Evolutionary conservation across 2,888 invertebrate species (phyloP).

Genomic region (Copidosoma aretas): DNA sequence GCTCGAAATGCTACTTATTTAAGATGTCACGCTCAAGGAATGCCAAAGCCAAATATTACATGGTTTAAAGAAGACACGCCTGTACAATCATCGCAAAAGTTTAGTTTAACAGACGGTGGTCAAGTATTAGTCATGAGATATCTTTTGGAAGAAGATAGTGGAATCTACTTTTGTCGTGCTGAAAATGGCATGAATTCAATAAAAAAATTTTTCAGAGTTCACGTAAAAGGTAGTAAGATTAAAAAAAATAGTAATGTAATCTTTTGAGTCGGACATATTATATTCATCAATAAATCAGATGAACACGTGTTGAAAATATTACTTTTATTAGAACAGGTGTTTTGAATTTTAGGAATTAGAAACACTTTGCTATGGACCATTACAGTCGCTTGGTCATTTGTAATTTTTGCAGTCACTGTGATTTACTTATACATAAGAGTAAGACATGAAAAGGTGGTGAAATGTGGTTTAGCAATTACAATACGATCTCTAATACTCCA

Average conservation of each 20-base stretch:
- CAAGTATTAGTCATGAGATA: constrained; percentile 66
- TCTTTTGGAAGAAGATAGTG: constrained; percentile 68
- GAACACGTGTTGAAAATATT: too few species aligned
- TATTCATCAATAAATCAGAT: too few species aligned
- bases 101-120: constrained; percentile 50
- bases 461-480: too few species aligned
- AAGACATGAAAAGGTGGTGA: constrained; percentile 58
- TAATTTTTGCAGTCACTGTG: constrained; percentile 50
- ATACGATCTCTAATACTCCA: too few species aligned
- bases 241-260: too few species aligned
- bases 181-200: constrained; percentile 65
- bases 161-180: constrained; percentile 67
- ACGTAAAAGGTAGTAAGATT: constrained; percentile 66
- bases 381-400: constrained; percentile 47
- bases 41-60: constrained; percentile 66
- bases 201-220: constrained; percentile 59
- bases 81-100: constrained; percentile 47
- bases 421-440: constrained; percentile 55
- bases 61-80: constrained; percentile 70
- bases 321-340: too few species aligned
- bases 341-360: constrained; percentile 53
- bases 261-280: constrained; percentile 4
- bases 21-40: constrained; percentile 50
- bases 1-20: constrained; percentile 47
- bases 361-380: constrained; percentile 54